These are phyloP conservation scores for Falco punctatus DNA, from an alignment of 2,113 vertebrate genomes.

Conservation along the genomic window DNA sequence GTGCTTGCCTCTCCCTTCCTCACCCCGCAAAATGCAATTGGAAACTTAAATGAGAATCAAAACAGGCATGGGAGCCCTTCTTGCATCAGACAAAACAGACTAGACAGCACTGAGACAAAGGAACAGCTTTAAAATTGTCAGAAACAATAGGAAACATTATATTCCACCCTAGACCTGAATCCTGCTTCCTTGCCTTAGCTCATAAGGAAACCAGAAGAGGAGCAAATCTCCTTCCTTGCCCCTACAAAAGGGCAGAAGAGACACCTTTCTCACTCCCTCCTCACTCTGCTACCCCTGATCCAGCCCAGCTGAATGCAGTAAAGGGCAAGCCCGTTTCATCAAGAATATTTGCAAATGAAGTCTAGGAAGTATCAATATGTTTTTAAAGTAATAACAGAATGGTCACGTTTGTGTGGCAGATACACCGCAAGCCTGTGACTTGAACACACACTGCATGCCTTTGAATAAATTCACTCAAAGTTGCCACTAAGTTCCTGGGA, in stretches of 20 bases:
- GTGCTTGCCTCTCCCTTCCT: not conserved
- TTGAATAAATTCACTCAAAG: not conserved
- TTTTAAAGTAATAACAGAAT: not conserved
- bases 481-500: not conserved
- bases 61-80: not conserved
- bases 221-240: not conserved
- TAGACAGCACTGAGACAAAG: not conserved
- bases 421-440: not conserved
- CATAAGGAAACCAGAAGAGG: not conserved
- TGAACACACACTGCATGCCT: not conserved
- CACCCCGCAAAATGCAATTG: accelerated
- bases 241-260: not conserved
- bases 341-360: not conserved
- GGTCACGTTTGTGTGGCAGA: not conserved
- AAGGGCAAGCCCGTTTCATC: not conserved
- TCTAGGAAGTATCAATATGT: not conserved
- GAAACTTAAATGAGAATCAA: not conserved
- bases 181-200: not conserved
- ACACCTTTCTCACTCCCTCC: not conserved
- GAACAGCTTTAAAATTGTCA: not conserved
- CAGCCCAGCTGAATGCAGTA: not conserved
- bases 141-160: not conserved
- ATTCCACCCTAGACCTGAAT: not conserved
- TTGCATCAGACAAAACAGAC: not conserved
- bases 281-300: not conserved